Percentiles rank a stretch among this genome's conserved stretches.
phyloP scores from a whole-genome alignment of 2,113 vertebrate species.

The Gopherus flavomarginatus region DNA sequence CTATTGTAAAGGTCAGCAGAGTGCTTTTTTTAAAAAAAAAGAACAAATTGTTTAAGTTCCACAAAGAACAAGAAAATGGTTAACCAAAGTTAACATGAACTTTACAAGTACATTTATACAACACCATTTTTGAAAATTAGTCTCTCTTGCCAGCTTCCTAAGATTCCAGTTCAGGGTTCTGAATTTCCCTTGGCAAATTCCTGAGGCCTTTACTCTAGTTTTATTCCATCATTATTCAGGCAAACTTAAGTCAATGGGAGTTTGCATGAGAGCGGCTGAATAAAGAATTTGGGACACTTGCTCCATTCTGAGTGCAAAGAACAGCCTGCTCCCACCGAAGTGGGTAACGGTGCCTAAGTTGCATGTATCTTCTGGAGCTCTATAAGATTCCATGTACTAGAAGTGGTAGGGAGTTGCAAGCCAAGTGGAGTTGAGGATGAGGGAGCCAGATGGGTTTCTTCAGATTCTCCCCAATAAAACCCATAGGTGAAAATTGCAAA shows the following conservation, averaged over 20 bases:
- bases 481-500: background rate
- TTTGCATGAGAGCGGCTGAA: background rate
- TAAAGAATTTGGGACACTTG: background rate
- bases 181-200: background rate
- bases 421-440: background rate
- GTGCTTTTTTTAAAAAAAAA: background rate
- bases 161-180: background rate
- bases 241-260: background rate
- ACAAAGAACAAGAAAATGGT: background rate
- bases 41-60: background rate
- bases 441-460: background rate
- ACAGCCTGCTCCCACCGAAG: rapidly evolving
- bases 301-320: background rate
- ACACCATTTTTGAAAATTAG: background rate
- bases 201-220: background rate
- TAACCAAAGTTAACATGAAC: background rate
- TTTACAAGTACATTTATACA: background rate
- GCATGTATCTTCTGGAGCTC: background rate
- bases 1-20: background rate
- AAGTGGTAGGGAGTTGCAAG: background rate
- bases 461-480: background rate
- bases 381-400: background rate
- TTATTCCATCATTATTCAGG: background rate
- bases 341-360: background rate
- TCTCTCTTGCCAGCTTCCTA: background rate